Base-by-base conservation (phyloP, 1,140 invertebrate species). In the Eriosoma lanigerum region DNA sequence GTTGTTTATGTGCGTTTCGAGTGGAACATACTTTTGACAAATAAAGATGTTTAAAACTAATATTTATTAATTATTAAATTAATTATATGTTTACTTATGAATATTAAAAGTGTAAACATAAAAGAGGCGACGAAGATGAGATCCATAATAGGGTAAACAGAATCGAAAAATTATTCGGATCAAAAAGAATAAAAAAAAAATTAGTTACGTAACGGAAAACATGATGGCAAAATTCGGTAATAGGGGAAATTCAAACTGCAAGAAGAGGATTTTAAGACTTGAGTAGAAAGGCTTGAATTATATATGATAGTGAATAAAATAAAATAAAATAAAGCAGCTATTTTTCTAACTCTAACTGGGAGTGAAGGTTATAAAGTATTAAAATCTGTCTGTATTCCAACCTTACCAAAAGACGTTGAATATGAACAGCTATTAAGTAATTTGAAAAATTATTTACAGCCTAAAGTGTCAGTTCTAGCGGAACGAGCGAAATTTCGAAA, bases 311-410 rank as follows among this genome's bases (percentile, higher is more conserved):
- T 52, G 48, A 72, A 72, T 72, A 52, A 52, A 70, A 70, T 70
- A 68, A 48, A 68, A 8, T 38, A 68, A 48, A 68, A 48, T 48
- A 70, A 70, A 70, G 21, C 29, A 19, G 66, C 15, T 50, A 70
- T 70, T 8, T 70, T 70, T 29, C n/a, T 70, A 70, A 70, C 24
- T 1, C 19, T 70, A 70, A 50, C 50, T 26, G 44, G 44, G 50
- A 70, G 66, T 70, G 66, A 70, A 70, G 46, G 66, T 32, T 50
- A 70, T 70, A 70, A 70, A 50, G 15, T 70, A 50, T 10, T n/a
- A n/a, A n/a, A n/a, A n/a, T n/a, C n/a, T n/a, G n/a, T n/a, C n/a
- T n/a, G n/a, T n/a, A n/a, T n/a, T 70, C 38, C 66, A 70, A 9
- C 3, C 48, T 3, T 50, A 29, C 66, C 24, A 0, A 70, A 26